Base-by-base conservation (phyloP, 1,140 invertebrate genomes). In the Acromyrmex echinatior region DNA sequence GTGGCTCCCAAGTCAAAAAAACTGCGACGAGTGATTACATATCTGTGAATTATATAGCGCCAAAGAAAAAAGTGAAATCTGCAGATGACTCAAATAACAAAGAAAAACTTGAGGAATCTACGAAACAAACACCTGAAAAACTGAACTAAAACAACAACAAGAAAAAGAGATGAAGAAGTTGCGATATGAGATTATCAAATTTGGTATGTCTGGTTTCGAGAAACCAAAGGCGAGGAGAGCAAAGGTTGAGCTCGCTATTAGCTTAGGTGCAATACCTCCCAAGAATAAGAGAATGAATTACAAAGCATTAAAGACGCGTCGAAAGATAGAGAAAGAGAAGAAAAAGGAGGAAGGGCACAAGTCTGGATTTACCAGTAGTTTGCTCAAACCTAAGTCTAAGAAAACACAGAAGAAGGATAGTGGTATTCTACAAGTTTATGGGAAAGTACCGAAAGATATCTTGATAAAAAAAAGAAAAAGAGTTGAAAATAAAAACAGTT, bases 111-210 rank as follows among this genome's bases (percentile, higher is more conserved):
- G 7, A 28, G 21, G n/a, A 56, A 12, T 25, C 49, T 28, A 51
- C 1, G 5, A 77, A 14, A 39, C 25, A 16, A 86, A 56, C 71
- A 0, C 51, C 79, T 56, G 60, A n/a, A n/a, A n/a, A n/a, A n/a
- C 63, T 0, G 89, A 94, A 78, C 25, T 82, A 3, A 93, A 65
- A 63, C 87, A 74, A 14, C 76, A 93, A 35, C 93, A 95, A 87
- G 96, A 96, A 90, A 90, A 96, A 31, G 96, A 97, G 86, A 97
- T 97, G 87, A 96, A 97, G 66, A 95, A 93, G 78, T 94, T 96
- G 0, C 95, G 96, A 76, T 95, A 96, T 91, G 97, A 97, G 88
- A 94, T 97, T 7, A 95, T 97, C 53, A 97, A 97, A 86, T 97
- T 97, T 92, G 97, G 96, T 68, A 96, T 96, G 88, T 96, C 96